phyloP scores from a whole-genome alignment of 2,888 invertebrate genomes.

The Tanypteryx hageni region DNA sequence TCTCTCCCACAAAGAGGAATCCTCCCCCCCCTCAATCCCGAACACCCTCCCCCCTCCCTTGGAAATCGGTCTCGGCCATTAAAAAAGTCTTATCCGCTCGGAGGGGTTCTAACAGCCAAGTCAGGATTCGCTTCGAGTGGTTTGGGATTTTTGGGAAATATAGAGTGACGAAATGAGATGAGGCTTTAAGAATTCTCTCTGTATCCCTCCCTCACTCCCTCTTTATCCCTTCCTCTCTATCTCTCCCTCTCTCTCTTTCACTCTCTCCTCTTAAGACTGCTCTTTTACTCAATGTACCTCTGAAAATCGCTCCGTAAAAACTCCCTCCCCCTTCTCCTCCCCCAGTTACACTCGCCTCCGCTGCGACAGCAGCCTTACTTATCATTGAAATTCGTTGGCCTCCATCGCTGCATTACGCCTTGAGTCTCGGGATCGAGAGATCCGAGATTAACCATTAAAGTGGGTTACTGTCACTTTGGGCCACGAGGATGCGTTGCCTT shows the following conservation, averaged over 20 bases:
- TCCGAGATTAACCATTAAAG: too few species aligned
- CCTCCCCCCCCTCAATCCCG: background rate
- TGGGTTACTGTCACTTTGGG: too few species aligned
- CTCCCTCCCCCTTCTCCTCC: background rate
- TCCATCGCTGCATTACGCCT: too few species aligned
- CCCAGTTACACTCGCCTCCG: background rate
- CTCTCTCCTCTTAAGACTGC: background rate
- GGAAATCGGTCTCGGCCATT: background rate
- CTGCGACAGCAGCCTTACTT: too few species aligned
- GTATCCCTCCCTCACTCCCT: background rate
- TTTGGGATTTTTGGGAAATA: background rate
- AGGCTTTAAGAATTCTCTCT: conserved; percentile 5
- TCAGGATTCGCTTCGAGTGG: background rate
- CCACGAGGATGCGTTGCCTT: too few species aligned
- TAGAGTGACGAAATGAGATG: conserved; percentile 4
- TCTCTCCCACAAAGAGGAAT: background rate
- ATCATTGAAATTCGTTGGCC: too few species aligned
- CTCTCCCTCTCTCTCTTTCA: background rate
- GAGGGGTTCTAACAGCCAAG: background rate
- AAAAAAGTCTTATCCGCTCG: conserved; percentile 15
- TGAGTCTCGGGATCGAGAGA: too few species aligned
- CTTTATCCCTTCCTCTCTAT: background rate
- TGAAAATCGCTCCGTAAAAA: background rate
- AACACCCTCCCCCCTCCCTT: background rate
- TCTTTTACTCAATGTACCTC: background rate